Evolutionary conservation across 2,797 vertebrate genomes (phyloP), one percentile per base, ranked within the genome.

Genomic region (Semotilus atromaculatus): DNA sequence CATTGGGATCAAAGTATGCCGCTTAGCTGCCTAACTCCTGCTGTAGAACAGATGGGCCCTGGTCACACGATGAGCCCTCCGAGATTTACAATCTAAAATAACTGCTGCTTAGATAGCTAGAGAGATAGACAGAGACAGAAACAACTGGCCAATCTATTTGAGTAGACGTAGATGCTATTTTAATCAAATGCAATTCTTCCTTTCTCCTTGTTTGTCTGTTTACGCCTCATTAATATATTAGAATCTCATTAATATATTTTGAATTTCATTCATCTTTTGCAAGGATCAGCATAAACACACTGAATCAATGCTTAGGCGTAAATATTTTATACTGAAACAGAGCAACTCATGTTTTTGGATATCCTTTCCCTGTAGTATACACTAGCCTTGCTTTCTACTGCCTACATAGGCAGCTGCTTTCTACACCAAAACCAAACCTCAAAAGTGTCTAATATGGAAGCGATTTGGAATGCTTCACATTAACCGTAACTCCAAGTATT

Each of bases 1-100:
- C 94, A 92, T 82, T 86, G 93, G 93, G 94, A 95, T 95, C 94
- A 95, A 95, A 95, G 94, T 95, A 95, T 94, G 92, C 92, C 90
- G 93, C 94, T 94, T 92, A 92, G 93, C 93, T 92, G 91, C 93
- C 93, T 84, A 85, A 85, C 88, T 89, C 89, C 86, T 88, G 90
- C 93, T 93, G 93, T 89, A 93, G 93, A 96, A 94, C 95, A 96
- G 95, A 95, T 95, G 95, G 95, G 93, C 93, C 93, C 93, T 92
- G 94, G 93, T 93, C 93, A 93, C 91, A 93, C 93, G 89, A 90
- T 91, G 93, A 94, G 93, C 92, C 94, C 92, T 94, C 92, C 92
- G 94, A 95, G 95, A 96, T 94, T 93, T 93, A 92, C 92, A 90
- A 95, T 94, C 93, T 94, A 94, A 94, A 94, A 94, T 94, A 93